A percentile compares a stretch with the other conserved stretches of the same genome.
Evolutionary conservation across 2,797 vertebrate species (phyloP).

Genomic region (Danionella dracula): DNA sequence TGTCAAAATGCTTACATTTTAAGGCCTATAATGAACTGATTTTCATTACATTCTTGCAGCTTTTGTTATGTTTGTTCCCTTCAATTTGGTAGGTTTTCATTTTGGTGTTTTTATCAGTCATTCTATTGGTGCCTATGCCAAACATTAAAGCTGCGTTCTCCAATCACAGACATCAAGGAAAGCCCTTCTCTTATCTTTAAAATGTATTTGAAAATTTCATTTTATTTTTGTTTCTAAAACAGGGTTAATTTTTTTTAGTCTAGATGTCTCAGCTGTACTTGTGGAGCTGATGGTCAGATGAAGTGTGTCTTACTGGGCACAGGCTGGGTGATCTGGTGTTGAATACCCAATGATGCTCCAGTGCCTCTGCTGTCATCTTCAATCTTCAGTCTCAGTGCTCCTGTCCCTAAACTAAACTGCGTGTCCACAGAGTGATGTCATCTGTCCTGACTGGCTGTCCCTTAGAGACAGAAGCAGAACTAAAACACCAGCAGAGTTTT

Average conservation of each 20-base stretch:
- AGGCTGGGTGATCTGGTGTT: slow-evolving; percentile 7
- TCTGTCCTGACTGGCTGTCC: slow-evolving; percentile 32
- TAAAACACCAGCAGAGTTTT: slow-evolving; percentile 23
- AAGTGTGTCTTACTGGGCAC: slow-evolving; percentile 1
- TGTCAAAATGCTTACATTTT: no score
- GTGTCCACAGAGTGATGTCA: slow-evolving; percentile 28
- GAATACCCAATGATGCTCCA: slow-evolving; percentile 15
- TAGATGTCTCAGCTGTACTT: not conserved
- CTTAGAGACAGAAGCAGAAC: slow-evolving; percentile 17
- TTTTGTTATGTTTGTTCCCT: no score
- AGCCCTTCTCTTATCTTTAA: not conserved
- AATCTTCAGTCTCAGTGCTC: slow-evolving; percentile 22
- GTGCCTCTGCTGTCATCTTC: slow-evolving; percentile 31
- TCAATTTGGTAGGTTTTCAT: no score
- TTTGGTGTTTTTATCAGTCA: no score
- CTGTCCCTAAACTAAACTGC: slow-evolving; percentile 18
- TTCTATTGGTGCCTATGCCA: no score
- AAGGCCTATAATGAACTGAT: no score
- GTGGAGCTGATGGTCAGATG: slow-evolving; percentile 23
- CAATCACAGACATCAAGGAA: no score
- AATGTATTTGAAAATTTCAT: not conserved
- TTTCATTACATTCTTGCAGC: no score
- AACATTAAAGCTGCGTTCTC: no score
- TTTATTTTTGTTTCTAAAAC: no score
- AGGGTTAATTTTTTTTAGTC: not conserved